Conservation (phyloP, 2,113 vertebrate species). For the Chaetodon trifascialis region DNA sequence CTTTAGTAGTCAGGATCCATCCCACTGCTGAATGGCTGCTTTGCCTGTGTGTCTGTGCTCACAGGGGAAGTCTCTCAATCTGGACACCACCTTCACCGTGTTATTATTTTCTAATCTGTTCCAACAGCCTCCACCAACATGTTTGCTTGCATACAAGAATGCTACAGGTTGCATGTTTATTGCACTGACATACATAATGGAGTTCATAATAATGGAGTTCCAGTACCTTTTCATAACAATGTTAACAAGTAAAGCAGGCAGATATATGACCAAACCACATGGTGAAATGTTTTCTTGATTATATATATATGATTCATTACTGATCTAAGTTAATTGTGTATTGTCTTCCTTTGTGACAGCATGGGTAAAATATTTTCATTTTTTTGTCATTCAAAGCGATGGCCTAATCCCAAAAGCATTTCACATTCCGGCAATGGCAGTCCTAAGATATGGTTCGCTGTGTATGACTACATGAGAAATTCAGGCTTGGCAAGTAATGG, state of each 20-base stretch:
- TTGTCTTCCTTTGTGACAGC: background rate
- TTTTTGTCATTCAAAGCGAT: background rate
- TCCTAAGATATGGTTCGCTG: background rate
- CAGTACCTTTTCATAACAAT: slow-evolving; percentile 20
- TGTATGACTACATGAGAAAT: slow-evolving; percentile 30
- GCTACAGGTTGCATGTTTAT: slow-evolving; percentile 74
- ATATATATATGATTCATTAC: background rate
- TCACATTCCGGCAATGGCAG: background rate
- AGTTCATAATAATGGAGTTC: slow-evolving; percentile 9
- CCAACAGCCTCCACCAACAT: slow-evolving; percentile 29
- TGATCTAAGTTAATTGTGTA: background rate
- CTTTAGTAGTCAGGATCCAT: slow-evolving; percentile 91
- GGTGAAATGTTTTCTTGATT: background rate
- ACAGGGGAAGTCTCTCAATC: slow-evolving; percentile 76
- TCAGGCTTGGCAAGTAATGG: slow-evolving; percentile 50
- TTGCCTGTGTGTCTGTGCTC: slow-evolving; percentile 79
- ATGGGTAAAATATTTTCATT: background rate
- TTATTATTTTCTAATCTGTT: slow-evolving; percentile 55
- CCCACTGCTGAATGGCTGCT: slow-evolving; percentile 87
- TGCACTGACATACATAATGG: slow-evolving; percentile 1
- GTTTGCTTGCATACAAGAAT: slow-evolving; percentile 29
- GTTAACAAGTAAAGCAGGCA: background rate
- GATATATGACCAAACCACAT: background rate
- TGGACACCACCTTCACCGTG: slow-evolving; percentile 63
- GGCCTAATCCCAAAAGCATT: slow-evolving; percentile 21